Evolutionary conservation across 2,797 vertebrate species (phyloP).

Genomic region (Rhinophrynus dorsalis): DNA sequence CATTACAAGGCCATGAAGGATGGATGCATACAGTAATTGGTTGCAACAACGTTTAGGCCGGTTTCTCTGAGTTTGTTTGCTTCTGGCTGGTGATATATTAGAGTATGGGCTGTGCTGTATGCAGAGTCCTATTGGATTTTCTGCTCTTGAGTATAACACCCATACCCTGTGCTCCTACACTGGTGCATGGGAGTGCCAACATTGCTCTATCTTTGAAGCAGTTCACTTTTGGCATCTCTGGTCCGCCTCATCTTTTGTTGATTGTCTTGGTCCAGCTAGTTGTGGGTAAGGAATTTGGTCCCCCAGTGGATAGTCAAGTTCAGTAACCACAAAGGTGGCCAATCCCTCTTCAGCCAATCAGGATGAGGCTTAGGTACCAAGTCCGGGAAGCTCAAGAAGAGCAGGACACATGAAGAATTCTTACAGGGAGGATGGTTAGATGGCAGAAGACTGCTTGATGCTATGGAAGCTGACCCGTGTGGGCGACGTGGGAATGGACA

Average conservation of each 20-base stretch:
- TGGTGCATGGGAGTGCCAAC: constrained; percentile 7
- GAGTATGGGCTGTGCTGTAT: constrained; percentile 37
- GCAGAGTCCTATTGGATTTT: constrained; percentile 1
- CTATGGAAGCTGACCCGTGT: constrained; percentile 91
- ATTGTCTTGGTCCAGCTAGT: constrained; percentile 34
- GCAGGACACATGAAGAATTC: neutral
- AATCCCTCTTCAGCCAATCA: neutral
- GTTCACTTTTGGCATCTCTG: neutral
- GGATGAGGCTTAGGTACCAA: neutral
- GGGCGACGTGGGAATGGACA: constrained; percentile 89
- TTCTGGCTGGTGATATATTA: constrained; percentile 42
- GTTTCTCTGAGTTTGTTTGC: constrained; percentile 18
- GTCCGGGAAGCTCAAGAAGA: neutral
- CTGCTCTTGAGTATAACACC: neutral
- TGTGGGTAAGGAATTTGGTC: constrained; percentile 11
- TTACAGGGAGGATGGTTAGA: constrained; percentile 62
- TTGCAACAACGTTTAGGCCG: neutral
- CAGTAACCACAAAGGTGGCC: neutral
- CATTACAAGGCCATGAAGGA: constrained; percentile 1
- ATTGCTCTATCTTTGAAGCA: constrained; percentile 1
- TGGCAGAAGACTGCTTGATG: constrained; percentile 86
- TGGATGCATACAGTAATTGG: neutral
- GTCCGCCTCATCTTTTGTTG: constrained; percentile 1
- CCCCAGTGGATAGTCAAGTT: neutral
- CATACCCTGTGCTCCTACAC: neutral